A percentile compares a stretch with the other conserved stretches of the same genome.
These are phyloP conservation scores for Torymus aiolomorphi DNA, from an alignment of 2,888 invertebrate genomes.

Conservation along the genomic window DNA sequence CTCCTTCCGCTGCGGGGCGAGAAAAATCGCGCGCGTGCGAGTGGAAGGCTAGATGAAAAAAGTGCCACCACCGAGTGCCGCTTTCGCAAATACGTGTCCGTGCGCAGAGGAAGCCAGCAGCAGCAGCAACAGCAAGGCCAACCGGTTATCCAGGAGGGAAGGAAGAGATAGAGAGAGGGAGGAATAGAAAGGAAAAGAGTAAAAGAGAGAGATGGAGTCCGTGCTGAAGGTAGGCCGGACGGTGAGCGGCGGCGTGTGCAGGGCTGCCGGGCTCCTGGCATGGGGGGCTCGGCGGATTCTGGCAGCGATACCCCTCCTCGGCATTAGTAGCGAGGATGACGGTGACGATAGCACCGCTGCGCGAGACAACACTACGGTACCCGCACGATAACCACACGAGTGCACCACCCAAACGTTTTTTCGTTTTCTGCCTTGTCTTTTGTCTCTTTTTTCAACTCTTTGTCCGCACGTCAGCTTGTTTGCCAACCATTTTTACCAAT, in stretches of 20 bases:
- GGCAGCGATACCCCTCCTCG: conserved; percentile 70
- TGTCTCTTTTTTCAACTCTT: not conserved
- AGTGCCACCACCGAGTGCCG: too few relatives aligned
- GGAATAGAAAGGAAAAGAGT: conserved; percentile 2
- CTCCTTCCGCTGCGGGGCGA: too few relatives aligned
- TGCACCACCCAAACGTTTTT: not conserved
- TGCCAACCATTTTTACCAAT: too few relatives aligned
- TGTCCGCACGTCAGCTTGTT: not conserved
- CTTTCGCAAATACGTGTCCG: not conserved
- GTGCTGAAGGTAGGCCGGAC: conserved; percentile 71
- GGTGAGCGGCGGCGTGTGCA: conserved; percentile 69
- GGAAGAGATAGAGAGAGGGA: conserved; percentile 19
- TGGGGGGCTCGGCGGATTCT: conserved; percentile 70
- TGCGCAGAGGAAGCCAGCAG: conserved; percentile 16
- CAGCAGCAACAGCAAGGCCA: not conserved
- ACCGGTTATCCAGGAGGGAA: conserved; percentile 4
- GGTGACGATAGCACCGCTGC: conserved; percentile 18
- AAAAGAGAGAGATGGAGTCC: conserved; percentile 66
- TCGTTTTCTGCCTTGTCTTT: not conserved
- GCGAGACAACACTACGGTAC: conserved; percentile 42
- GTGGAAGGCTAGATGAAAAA: too few relatives aligned
- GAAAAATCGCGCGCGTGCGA: too few relatives aligned
- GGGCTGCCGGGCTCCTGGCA: conserved; percentile 69
- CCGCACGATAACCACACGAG: not conserved
- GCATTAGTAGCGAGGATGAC: conserved; percentile 56